These are phyloP conservation scores for Fistularia commersonii DNA, from an alignment of 2,797 vertebrate genomes.

Conservation along the genomic window DNA sequence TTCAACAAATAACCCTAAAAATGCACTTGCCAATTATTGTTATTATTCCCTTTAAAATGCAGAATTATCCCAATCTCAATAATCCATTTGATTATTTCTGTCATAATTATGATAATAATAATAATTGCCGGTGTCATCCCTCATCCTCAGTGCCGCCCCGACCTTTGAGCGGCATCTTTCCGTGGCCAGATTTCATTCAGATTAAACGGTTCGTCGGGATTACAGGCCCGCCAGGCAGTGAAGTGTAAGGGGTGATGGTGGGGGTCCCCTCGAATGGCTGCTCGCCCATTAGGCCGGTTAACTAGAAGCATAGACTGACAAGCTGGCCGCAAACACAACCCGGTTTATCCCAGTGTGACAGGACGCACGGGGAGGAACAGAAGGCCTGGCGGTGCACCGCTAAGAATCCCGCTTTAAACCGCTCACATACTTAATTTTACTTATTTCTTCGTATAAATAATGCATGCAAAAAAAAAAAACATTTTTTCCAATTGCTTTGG, in stretches of 20 bases:
- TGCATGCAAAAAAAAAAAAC: no score
- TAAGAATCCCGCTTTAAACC: no score
- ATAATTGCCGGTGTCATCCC: not conserved
- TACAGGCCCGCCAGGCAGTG: conserved; percentile 61
- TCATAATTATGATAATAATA: no score
- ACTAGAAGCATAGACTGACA: conserved; percentile 72
- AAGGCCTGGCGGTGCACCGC: conserved; percentile 65
- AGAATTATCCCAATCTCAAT: no score
- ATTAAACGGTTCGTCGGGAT: conserved; percentile 62
- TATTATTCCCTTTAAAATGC: no score
- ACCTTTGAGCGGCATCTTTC: conserved; percentile 54
- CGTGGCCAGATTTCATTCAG: conserved; percentile 58
- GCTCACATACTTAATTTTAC: no score
- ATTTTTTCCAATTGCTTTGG: no score
- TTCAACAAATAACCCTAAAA: no score
- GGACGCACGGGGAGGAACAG: conserved; percentile 47
- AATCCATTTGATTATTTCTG: no score
- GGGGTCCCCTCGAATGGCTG: conserved; percentile 45
- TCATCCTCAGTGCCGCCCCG: conserved; percentile 11
- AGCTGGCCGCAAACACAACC: conserved; percentile 67
- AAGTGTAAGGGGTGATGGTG: no score
- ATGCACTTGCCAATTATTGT: no score
- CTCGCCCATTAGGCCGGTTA: conserved; percentile 74
- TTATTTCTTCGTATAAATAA: no score
- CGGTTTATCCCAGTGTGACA: conserved; percentile 76